Percentiles rank a stretch among this genome's conserved stretches.
Conservation (phyloP, 2,888 invertebrate species). For the Aspidiotus destructor region DNA sequence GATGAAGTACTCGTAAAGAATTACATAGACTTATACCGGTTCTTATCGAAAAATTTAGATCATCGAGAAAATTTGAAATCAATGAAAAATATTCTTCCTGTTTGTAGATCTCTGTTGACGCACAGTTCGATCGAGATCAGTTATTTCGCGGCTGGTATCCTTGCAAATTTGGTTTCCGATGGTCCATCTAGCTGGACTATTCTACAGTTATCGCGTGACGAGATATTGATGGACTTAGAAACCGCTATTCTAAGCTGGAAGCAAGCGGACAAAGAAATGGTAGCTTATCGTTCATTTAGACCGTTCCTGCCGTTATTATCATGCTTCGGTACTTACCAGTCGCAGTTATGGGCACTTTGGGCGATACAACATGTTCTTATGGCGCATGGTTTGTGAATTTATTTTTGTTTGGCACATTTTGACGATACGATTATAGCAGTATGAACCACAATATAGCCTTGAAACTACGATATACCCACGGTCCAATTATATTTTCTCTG, state of each 20-base stretch:
- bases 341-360: slow-evolving; percentile 70
- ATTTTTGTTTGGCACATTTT: too few species aligned
- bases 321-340: slow-evolving; percentile 51
- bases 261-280: slow-evolving; percentile 63
- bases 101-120: slow-evolving; percentile 44
- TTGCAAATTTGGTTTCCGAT: slow-evolving; percentile 91
- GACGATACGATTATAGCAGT: too few species aligned
- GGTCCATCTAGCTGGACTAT: slow-evolving; percentile 65
- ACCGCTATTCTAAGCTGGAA: slow-evolving; percentile 47
- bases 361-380: slow-evolving; percentile 67
- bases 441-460: too few species aligned
- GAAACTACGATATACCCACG: too few species aligned
- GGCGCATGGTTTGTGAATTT: slow-evolving; percentile 52
- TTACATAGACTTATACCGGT: too few species aligned
- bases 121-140: slow-evolving; percentile 70
- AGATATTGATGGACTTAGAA: slow-evolving; percentile 48
- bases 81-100: too few species aligned
- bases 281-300: slow-evolving; percentile 59
- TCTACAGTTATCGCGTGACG: slow-evolving; percentile 44
- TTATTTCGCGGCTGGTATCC: slow-evolving; percentile 90
- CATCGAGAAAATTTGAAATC: too few species aligned
- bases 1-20: too few species aligned
- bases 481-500: too few species aligned
- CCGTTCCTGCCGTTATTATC: slow-evolving; percentile 59
- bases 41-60: too few species aligned